These are phyloP conservation scores for Macaria notata DNA, from an alignment of 2,888 invertebrate genomes.

Conservation along the genomic window DNA sequence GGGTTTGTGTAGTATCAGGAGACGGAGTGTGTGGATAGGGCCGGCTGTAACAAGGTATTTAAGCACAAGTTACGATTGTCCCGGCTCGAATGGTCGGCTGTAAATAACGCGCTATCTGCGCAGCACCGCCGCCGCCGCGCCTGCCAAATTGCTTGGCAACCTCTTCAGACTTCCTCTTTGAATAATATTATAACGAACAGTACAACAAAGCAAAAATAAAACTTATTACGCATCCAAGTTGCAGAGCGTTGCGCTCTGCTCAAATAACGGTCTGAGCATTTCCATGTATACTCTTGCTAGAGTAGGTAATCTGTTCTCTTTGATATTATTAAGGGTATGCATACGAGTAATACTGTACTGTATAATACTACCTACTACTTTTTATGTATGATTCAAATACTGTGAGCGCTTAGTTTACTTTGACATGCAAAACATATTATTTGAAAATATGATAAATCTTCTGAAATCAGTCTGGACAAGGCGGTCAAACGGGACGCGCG, in stretches of 20 bases:
- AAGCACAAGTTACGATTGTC: conserved; percentile 71
- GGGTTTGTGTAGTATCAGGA: conserved; percentile 45
- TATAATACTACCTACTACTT: no score
- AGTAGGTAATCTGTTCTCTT: no score
- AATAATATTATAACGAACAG: conserved; percentile 72
- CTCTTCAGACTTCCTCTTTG: conserved; percentile 74
- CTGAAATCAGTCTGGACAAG: no score
- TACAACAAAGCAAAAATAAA: conserved; percentile 68
- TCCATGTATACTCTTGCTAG: no score
- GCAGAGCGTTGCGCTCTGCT: conserved; percentile 8
- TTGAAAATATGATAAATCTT: no score
- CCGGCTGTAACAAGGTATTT: conserved; percentile 67
- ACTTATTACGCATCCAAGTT: conserved; percentile 45
- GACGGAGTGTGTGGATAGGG: conserved; percentile 45
- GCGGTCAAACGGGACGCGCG: no score
- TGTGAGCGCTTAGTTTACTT: no score
- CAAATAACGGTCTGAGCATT: conserved; percentile 12
- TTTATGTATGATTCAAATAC: no score
- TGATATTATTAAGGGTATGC: no score
- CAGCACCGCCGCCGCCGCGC: conserved; percentile 55
- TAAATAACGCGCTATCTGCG: conserved; percentile 74
- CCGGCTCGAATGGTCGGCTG: conserved; percentile 61
- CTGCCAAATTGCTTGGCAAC: conserved; percentile 79
- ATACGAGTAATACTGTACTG: no score
- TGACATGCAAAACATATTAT: no score